These are phyloP conservation scores for Synanthedon tipuliformis DNA, from an alignment of 2,888 invertebrate genomes.

Conservation along the genomic window DNA sequence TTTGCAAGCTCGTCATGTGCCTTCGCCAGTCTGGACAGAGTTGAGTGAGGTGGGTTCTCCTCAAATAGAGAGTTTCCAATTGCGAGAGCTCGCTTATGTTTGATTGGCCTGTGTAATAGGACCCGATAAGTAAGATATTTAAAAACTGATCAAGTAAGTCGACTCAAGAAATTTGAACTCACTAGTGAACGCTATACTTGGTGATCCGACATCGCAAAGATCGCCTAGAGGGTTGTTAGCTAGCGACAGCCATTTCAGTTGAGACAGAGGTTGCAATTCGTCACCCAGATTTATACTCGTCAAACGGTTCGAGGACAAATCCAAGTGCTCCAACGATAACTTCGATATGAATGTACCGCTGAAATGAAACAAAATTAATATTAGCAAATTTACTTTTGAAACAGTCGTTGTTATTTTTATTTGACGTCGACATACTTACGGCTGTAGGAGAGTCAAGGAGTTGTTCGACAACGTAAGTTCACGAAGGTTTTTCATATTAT, in stretches of 20 bases:
- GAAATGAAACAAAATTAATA: background rate
- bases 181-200: too few relatives aligned
- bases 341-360: background rate
- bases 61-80: background rate
- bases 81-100: background rate
- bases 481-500: background rate
- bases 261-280: background rate
- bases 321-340: background rate
- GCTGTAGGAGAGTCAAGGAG: background rate
- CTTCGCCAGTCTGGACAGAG: background rate
- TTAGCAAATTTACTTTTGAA: background rate
- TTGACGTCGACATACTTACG: background rate
- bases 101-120: background rate
- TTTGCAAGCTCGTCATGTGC: background rate
- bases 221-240: background rate
- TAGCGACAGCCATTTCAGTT: background rate
- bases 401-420: background rate
- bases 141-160: too few relatives aligned
- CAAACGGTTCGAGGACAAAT: background rate
- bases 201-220: background rate
- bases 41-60: background rate
- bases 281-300: background rate
- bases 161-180: too few relatives aligned
- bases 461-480: background rate
- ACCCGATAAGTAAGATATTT: too few relatives aligned